Evolutionary conservation across 2,113 vertebrate species (phyloP), one percentile per base, ranked within the genome.

Genomic region (Sterna hirundo): DNA sequence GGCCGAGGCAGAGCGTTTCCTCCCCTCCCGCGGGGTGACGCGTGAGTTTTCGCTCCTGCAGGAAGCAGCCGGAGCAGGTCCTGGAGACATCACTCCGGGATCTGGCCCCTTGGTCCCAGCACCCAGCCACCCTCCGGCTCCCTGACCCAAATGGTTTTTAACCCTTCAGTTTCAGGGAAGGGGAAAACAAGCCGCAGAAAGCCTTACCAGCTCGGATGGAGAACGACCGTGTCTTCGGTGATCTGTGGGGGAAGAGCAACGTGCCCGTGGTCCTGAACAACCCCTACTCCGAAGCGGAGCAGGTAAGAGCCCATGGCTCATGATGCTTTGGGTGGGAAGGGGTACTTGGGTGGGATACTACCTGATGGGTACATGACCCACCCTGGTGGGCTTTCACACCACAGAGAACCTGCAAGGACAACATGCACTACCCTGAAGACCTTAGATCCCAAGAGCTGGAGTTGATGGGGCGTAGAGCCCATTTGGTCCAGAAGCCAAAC

Each of bases 171-270:
- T 98, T 89, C 96, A 99, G 99, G 96, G 99, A 99, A 84, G 93
- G 96, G 68, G 98, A 98, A 15, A 88, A 95, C 95, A 99, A 97
- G 94, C 96, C 94, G 2, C 98, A 98, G 87, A 98, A 97, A 58
- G 84, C 97, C 5, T 74, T 97, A 40, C 97, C 98, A 12, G 98
- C 98, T 25, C 95, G 15, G 6, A 96, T 98, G 78, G 98, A 99
- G 96, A 99, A 98, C 0, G 96, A 99, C 91, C 97, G 97, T 38
- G 97, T 97, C 86, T 88, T 94, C 58, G 97, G 88, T 52, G 98
- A 99, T 91, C 96, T 98, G 61, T 98, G 98, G 98, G 98, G 86
- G 25, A 98, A 98, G 65, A 98, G 98, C 95, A 98, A 97, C 7
- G 70, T 69, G 78, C 98, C 98, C 0, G 86, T 97, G n/a, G 97